Base-by-base conservation (phyloP, 2,797 vertebrate genomes). In the Catamblyrhynchus diadema region DNA sequence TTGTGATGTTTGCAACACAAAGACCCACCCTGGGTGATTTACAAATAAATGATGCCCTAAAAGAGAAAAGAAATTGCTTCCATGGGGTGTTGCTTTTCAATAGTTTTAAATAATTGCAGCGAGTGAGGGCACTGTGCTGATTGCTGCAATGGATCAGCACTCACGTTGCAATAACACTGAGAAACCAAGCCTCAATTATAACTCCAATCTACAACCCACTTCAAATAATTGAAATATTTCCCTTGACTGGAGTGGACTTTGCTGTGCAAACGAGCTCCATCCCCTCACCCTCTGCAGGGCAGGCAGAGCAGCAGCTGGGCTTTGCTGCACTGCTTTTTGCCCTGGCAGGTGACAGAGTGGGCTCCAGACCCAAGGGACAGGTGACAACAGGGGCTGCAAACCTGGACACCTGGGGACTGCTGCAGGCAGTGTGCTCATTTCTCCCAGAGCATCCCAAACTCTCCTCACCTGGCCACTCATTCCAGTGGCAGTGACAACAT, bases 181-280 rank as follows among this genome's bases (percentile, higher is more conserved):
- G 69, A 89, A 87, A 50, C 14, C 30, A 39, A 87, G n/a, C 57
- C 79, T 80, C 91, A 74, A 73, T 86, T 94, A 61, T 8, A 64
- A 50, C 60, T 72, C 74, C 71, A 57, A 53, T 92, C 88, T 75
- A n/a, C 53, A 86, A 8, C 17, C 62, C 88, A 67, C 90, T 93
- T 92, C 41, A 94, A 82, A 48, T 73, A 95, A 93, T 61, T 86
- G 86, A 71, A 86, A 51, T 48, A 82, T 89, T 89, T 94, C 21
- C 33, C 53, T 42, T 53, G 66, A 69, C 88, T 88, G 13, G 74
- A 94, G 86, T 82, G 88, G 86, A 74, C 81, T 88, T 90, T 17
- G 65, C 77, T 72, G 62, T 62, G 88, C 41, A 62, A 88, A 66
- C 19, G 22, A 70, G 18, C 56, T 70, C 33, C 37, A 5, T 69